These are phyloP conservation scores for Pantherophis alleghaniensis DNA, from an alignment of 2,797 vertebrate species.

Conservation along the genomic window DNA sequence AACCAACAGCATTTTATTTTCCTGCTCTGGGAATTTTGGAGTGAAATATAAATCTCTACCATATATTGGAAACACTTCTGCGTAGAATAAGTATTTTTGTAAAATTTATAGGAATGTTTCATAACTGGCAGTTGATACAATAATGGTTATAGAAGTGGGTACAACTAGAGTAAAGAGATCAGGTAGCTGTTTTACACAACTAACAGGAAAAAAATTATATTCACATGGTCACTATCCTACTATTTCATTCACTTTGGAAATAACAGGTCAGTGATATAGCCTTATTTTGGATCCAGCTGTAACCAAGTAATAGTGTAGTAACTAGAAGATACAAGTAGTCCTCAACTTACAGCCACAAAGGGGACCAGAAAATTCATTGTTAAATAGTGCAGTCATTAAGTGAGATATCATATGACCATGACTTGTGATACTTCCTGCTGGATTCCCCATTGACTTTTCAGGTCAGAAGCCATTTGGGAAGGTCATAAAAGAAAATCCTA, in stretches of 20 bases:
- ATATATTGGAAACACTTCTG: background rate
- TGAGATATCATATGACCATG: background rate
- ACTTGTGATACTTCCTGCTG: background rate
- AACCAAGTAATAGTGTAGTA: background rate
- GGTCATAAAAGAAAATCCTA: background rate
- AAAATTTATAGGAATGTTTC: background rate
- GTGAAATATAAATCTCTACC: background rate
- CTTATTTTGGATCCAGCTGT: background rate
- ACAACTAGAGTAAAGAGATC: background rate
- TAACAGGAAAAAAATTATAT: background rate
- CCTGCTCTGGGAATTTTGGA: background rate
- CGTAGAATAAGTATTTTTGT: background rate
- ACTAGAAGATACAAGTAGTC: background rate
- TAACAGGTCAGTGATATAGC: background rate
- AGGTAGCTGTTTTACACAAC: background rate
- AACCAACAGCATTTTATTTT: background rate
- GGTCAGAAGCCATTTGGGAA: background rate
- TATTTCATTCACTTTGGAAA: background rate
- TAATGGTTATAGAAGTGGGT: background rate
- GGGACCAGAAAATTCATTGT: background rate
- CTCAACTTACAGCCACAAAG: background rate
- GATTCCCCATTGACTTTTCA: background rate
- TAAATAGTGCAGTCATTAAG: background rate
- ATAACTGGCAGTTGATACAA: rapidly evolving
- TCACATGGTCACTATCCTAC: background rate